Base-by-base conservation (phyloP, 2,888 invertebrate genomes). In the Linnaemya tessellans region DNA sequence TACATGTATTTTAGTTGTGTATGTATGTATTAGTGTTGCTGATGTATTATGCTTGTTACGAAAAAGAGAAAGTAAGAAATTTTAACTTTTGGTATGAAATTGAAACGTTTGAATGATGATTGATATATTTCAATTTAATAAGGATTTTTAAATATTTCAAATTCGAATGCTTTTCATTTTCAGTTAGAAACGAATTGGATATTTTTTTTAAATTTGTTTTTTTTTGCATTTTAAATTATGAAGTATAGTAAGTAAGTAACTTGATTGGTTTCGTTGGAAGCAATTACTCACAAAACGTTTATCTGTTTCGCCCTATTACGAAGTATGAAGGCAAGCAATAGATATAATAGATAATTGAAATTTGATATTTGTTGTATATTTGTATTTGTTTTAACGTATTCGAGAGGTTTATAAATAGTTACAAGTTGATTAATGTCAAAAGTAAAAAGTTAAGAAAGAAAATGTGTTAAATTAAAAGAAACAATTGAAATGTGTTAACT, bases 251-350 rank as follows among this genome's bases (percentile, higher is more conserved):
- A 65, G 49, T 74, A 64, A 75, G 49, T 80, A 74, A 68, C 60
- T 71, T 82, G 77, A 70, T 77, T 88, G 87, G 87, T 87, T 88
- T 89, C 75, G 71, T 91, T 91, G 90, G 90, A 91, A 91, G 90
- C 90, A 89, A 90, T 92, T 93, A 93, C 93, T 93, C 92, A 93
- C 93, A 93, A 93, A 92, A 92, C 91, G 90, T 92, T 92, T 92
- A 90, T 92, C 92, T 91, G 92, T 91, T 90, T 92, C 92, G 91
- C 92, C 93, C 93, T 93, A 93, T 64, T 89, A 65, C 65, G 35
- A 20, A 90, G 91, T 91, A 90, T 91, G 90, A 92, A 91, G 90
- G 92, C 92, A 91, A 91, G 88, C 88, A 87, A 84, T 86, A 86
- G 82, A 82, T 83, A 86, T 58, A 84, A 86, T 81, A 84, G 81